Evolutionary conservation across 2,113 vertebrate species (phyloP).

Genomic region (Scomber colias): DNA sequence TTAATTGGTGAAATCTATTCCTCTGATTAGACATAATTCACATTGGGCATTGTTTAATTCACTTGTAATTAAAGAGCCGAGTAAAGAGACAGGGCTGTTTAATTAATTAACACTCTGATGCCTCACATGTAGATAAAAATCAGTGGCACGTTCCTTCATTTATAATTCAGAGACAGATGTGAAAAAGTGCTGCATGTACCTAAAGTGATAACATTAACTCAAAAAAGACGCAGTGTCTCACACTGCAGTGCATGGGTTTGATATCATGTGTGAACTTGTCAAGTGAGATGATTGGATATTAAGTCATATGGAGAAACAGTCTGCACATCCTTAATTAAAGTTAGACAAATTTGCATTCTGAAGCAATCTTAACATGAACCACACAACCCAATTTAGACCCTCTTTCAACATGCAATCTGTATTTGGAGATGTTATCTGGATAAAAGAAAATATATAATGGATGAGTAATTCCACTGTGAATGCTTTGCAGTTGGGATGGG

Average conservation of each 20-base stretch:
- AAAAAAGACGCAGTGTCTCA: slow-evolving; percentile 15
- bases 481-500: not conserved
- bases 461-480: not conserved
- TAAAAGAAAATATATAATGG: not conserved
- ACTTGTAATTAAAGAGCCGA: slow-evolving; percentile 78
- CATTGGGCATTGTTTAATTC: slow-evolving; percentile 79
- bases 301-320: slow-evolving; percentile 8
- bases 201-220: slow-evolving; percentile 53
- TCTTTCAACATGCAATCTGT: not conserved
- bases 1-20: slow-evolving; percentile 82
- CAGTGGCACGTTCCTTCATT: slow-evolving; percentile 49
- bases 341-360: slow-evolving; percentile 25
- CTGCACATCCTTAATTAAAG: slow-evolving; percentile 44
- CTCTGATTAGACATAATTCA: slow-evolving; percentile 80
- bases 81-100: slow-evolving; percentile 68
- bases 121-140: slow-evolving; percentile 67
- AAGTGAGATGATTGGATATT: slow-evolving; percentile 40
- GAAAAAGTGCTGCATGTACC: slow-evolving; percentile 22
- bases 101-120: slow-evolving; percentile 71
- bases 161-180: slow-evolving; percentile 56
- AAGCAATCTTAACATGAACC: slow-evolving; percentile 16
- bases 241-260: slow-evolving; percentile 1
- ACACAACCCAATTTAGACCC: not conserved
- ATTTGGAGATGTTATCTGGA: not conserved
- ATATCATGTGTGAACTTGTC: slow-evolving; percentile 28